These are phyloP conservation scores for Lerema accius DNA, from an alignment of 1,140 invertebrate species.

Conservation along the genomic window DNA sequence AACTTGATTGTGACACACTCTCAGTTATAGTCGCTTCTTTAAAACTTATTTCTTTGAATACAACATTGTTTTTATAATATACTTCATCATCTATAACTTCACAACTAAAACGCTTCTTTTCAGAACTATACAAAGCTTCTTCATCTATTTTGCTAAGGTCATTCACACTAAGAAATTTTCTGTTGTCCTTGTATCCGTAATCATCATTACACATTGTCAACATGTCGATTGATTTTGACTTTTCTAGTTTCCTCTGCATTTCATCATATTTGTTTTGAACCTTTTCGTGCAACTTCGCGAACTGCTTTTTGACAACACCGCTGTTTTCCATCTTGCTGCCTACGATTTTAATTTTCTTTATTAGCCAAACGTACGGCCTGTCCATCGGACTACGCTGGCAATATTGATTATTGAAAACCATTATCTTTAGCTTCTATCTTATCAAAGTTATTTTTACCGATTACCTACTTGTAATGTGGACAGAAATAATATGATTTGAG, in stretches of 20 bases:
- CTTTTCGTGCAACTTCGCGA: slow-evolving; percentile 62
- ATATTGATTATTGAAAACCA: slow-evolving; percentile 44
- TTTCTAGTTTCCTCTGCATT: slow-evolving; percentile 70
- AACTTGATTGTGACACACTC: slow-evolving; percentile 36
- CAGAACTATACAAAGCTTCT: slow-evolving; percentile 15
- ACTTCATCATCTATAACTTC: slow-evolving; percentile 40
- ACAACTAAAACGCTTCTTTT: slow-evolving; percentile 16
- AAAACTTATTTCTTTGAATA: slow-evolving; percentile 42
- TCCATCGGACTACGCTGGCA: slow-evolving; percentile 34
- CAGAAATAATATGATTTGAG: not conserved
- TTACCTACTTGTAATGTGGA: slow-evolving; percentile 9
- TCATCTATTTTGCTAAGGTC: slow-evolving; percentile 47
- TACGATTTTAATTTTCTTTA: not conserved
- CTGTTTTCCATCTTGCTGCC: slow-evolving; percentile 33
- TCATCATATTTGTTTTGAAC: slow-evolving; percentile 70
- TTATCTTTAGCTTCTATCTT: slow-evolving; percentile 50
- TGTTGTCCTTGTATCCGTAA: slow-evolving; percentile 46
- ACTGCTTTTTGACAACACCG: slow-evolving; percentile 48
- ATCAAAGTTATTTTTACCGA: slow-evolving; percentile 38
- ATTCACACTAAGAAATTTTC: slow-evolving; percentile 44
- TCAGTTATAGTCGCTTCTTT: slow-evolving; percentile 49
- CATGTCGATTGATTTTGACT: slow-evolving; percentile 66
- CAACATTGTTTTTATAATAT: slow-evolving; percentile 42
- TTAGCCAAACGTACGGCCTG: not conserved
- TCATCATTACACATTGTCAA: slow-evolving; percentile 48